Percentiles rank a stretch among this genome's conserved stretches.
Conservation (phyloP, 2,113 vertebrate species). For the Pipra filicauda region DNA sequence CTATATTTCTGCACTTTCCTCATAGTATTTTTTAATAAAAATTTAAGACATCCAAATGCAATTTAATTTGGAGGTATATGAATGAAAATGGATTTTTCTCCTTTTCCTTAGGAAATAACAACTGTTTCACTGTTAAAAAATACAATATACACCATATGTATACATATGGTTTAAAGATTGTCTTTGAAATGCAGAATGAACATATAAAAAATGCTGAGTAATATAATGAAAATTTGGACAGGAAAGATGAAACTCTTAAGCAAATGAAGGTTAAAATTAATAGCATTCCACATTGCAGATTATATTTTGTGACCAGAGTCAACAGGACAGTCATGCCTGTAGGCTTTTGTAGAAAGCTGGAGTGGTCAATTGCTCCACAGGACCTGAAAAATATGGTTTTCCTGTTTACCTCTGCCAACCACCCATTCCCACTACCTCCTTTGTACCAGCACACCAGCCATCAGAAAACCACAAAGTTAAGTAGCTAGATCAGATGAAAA, state of each 20-base stretch:
- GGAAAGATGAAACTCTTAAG: neutral
- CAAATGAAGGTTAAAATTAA: neutral
- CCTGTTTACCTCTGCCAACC: neutral
- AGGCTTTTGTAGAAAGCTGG: neutral
- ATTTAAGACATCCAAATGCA: neutral
- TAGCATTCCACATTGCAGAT: neutral
- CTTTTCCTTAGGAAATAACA: neutral
- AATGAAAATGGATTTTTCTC: neutral
- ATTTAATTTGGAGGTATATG: neutral
- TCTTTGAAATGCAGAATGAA: neutral
- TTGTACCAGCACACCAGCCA: neutral
- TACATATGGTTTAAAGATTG: neutral
- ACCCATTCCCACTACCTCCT: neutral
- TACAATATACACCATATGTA: neutral
- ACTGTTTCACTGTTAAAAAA: neutral
- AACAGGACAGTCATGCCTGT: neutral
- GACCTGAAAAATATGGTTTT: neutral
- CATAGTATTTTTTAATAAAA: neutral
- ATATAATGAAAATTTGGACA: neutral
- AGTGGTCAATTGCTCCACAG: neutral
- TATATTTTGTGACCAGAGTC: neutral
- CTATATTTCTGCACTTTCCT: neutral
- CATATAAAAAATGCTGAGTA: neutral
- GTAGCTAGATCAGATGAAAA: neutral
- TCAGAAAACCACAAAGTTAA: neutral